A percentile compares a stretch with the other conserved stretches of the same genome.
Conservation (phyloP, 2,113 vertebrate genomes). For the Verasper variegatus region DNA sequence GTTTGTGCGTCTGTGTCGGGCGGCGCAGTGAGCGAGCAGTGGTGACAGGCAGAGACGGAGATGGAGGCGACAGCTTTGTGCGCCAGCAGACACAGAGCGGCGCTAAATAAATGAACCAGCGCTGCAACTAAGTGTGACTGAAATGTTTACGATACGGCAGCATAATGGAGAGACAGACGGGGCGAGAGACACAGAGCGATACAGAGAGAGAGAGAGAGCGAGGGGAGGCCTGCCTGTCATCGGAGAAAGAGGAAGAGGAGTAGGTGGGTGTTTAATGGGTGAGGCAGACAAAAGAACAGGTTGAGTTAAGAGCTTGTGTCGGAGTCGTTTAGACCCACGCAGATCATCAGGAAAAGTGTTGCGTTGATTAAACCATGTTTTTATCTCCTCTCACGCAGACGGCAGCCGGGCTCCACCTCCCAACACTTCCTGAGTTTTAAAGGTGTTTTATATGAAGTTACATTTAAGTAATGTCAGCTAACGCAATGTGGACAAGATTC, state of each 20-base stretch:
- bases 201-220: neutral
- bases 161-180: constrained; percentile 53
- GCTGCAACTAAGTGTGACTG: constrained; percentile 66
- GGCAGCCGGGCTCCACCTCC: no score
- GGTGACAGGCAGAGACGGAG: constrained; percentile 57
- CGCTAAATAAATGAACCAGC: constrained; percentile 72
- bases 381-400: no score
- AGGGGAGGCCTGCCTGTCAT: constrained; percentile 12
- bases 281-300: constrained; percentile 8
- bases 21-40: constrained; percentile 45
- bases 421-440: no score
- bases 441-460: no score
- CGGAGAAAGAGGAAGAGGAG: neutral
- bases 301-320: neutral
- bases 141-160: constrained; percentile 68
- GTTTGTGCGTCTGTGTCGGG: constrained; percentile 6
- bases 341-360: neutral
- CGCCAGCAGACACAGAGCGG: constrained; percentile 51
- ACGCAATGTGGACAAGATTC: no score
- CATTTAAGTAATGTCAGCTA: no score
- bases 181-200: constrained; percentile 18
- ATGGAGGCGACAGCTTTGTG: constrained; percentile 61
- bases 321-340: neutral
- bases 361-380: no score
- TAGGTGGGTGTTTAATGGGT: constrained; percentile 4